Percentiles rank a stretch among this genome's conserved stretches.
These are phyloP conservation scores for Mesitornis unicolor DNA, from an alignment of 2,113 vertebrate genomes.

Conservation along the genomic window DNA sequence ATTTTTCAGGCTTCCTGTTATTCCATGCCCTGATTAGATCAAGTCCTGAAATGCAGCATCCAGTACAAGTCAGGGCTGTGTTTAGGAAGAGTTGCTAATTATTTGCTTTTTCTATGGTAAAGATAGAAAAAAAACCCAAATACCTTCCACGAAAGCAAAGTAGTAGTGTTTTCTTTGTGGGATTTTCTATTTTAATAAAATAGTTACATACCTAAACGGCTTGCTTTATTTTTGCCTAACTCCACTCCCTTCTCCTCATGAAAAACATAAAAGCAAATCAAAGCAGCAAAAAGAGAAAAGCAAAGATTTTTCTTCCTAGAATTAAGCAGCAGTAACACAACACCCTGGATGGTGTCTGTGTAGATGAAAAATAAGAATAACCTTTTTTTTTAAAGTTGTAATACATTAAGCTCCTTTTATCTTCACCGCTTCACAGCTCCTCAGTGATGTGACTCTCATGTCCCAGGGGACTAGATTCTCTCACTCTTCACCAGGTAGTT, in stretches of 20 bases:
- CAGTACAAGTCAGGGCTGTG: not conserved
- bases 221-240: not conserved
- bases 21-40: not conserved
- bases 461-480: not conserved
- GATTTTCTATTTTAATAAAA: not conserved
- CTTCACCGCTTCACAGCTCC: not conserved
- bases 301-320: not conserved
- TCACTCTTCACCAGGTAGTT: not conserved
- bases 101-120: not conserved
- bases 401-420: not conserved
- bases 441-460: rapidly evolving
- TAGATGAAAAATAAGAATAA: not conserved
- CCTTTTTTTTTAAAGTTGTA: not conserved
- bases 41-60: not conserved
- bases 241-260: not conserved
- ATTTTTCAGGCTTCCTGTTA: conserved; percentile 25
- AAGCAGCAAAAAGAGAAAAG: not conserved
- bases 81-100: not conserved
- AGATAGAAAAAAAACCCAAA: rapidly evolving
- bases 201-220: not conserved
- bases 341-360: not conserved
- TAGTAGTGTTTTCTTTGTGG: not conserved
- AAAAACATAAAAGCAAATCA: not conserved
- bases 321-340: not conserved
- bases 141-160: not conserved